Percentiles rank a stretch among this genome's conserved stretches.
Conservation (phyloP, 2,113 vertebrate genomes). For the Triplophysa rosa region DNA sequence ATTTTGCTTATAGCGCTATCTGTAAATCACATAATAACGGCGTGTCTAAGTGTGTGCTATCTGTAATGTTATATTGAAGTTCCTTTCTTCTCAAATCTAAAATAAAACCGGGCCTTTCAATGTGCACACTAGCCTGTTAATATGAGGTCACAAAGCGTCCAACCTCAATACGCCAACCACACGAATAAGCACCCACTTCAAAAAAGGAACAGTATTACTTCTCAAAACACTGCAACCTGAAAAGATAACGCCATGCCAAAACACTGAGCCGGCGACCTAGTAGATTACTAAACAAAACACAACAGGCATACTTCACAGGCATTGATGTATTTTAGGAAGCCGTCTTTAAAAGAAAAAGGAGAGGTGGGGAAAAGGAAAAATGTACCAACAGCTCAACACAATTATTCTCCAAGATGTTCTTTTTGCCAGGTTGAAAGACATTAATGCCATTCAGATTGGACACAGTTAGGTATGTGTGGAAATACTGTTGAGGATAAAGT, state of each 20-base stretch:
- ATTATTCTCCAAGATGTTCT: slow-evolving; percentile 59
- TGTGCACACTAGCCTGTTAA: slow-evolving; percentile 38
- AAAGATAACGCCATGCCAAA: slow-evolving; percentile 43
- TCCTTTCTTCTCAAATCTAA: slow-evolving; percentile 22
- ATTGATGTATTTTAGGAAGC: slow-evolving; percentile 61
- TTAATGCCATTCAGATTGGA: slow-evolving; percentile 56
- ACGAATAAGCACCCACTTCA: slow-evolving; percentile 42
- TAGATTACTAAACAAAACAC: slow-evolving; percentile 43
- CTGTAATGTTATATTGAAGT: slow-evolving; percentile 22
- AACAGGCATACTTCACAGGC: slow-evolving; percentile 48
- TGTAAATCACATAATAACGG: slow-evolving; percentile 20
- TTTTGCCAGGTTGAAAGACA: slow-evolving; percentile 55
- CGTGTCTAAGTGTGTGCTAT: slow-evolving; percentile 20
- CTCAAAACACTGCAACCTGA: slow-evolving; percentile 37
- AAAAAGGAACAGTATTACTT: slow-evolving; percentile 36
- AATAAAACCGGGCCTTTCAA: slow-evolving; percentile 18
- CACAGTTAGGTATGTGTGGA: slow-evolving; percentile 53
- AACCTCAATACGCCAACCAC: slow-evolving; percentile 34
- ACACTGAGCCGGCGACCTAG: slow-evolving; percentile 34
- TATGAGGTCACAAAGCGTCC: slow-evolving; percentile 39
- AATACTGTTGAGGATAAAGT: slow-evolving; percentile 42
- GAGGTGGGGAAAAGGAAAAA: slow-evolving; percentile 42
- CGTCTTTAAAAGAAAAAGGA: slow-evolving; percentile 52
- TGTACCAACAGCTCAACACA: slow-evolving; percentile 47
- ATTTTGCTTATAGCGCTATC: slow-evolving; percentile 27